phyloP scores from a whole-genome alignment of 2,888 invertebrate genomes.

The Parochlus steinenii region DNA sequence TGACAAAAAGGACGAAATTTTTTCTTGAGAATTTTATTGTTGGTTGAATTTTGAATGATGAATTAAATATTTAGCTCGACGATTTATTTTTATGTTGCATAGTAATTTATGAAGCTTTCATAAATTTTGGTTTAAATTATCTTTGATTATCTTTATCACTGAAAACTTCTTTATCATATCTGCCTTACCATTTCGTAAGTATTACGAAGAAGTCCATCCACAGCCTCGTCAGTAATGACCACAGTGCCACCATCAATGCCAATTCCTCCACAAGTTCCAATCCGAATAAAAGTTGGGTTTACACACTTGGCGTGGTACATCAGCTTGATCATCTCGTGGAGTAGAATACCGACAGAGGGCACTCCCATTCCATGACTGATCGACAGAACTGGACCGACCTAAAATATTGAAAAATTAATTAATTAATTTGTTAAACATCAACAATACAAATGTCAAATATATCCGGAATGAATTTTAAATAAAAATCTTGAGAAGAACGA shows the following conservation, averaged over 20 bases:
- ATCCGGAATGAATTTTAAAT: no score
- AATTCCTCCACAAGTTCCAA: slow-evolving; percentile 88
- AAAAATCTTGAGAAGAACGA: no score
- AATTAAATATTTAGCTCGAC: no score
- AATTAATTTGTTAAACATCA: no score
- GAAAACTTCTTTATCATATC: neutral
- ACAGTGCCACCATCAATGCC: slow-evolving; percentile 88
- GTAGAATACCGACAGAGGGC: slow-evolving; percentile 85
- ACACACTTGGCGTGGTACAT: slow-evolving; percentile 79
- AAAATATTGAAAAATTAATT: neutral
- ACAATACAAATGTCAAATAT: no score
- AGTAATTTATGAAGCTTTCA: no score
- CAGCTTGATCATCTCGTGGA: slow-evolving; percentile 92
- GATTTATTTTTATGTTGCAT: no score
- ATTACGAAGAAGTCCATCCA: slow-evolving; percentile 72
- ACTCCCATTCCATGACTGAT: slow-evolving; percentile 88
- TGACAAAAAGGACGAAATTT: no score
- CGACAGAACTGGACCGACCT: slow-evolving; percentile 30
- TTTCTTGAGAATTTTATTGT: no score
- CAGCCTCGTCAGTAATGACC: slow-evolving; percentile 79
- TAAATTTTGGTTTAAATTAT: no score
- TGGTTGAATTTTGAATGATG: no score
- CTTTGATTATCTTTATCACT: neutral
- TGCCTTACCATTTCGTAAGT: slow-evolving; percentile 63
- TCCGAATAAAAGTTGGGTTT: slow-evolving; percentile 83